These are phyloP conservation scores for Myotis myotis DNA, from an alignment of 2,797 vertebrate genomes.

Conservation along the genomic window DNA sequence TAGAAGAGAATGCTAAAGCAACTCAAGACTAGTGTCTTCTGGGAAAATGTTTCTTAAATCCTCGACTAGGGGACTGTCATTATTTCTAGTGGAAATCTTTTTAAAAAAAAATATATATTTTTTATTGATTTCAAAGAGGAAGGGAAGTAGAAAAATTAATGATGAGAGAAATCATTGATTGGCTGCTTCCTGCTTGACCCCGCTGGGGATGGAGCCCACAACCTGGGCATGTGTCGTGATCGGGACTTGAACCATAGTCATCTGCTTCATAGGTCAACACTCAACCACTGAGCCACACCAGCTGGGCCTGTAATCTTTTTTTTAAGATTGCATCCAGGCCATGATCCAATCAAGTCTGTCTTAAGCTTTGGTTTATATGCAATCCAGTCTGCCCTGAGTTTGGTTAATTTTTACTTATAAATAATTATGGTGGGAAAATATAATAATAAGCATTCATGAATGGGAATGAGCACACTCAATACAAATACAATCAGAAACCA, in stretches of 20 bases:
- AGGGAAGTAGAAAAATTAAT: no score
- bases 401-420: conserved; percentile 52
- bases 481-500: neutral
- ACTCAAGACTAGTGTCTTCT: neutral
- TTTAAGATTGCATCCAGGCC: conserved; percentile 17
- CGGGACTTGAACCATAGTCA: no score
- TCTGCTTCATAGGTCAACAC: no score
- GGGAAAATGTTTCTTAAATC: conserved; percentile 33
- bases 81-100: conserved; percentile 21
- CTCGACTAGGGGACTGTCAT: neutral
- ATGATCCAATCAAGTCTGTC: neutral
- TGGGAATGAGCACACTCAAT: neutral
- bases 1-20: neutral
- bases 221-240: no score
- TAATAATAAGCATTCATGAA: neutral
- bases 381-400: neutral
- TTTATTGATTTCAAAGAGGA: no score
- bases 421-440: conserved; percentile 15
- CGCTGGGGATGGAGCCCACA: no score
- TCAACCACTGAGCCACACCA: no score
- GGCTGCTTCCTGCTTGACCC: no score
- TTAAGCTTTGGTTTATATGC: neutral
- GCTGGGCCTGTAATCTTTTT: neutral
- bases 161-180: no score
- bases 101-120: no score